Conservation (phyloP, 2,888 invertebrate genomes). For the Rhamnusium bicolor region DNA sequence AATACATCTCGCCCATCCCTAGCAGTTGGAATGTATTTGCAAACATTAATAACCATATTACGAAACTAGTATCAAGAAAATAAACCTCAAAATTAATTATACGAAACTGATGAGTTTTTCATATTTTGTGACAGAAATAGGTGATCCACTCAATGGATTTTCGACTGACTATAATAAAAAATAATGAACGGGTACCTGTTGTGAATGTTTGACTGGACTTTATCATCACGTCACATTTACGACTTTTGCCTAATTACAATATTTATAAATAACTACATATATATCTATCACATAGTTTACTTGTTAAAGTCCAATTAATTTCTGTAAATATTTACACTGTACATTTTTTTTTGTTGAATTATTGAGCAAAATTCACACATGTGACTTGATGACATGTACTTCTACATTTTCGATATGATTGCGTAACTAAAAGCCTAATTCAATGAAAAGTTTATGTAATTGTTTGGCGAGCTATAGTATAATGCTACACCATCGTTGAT, state of each 20-base stretch:
- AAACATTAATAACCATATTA: background rate
- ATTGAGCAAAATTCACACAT: conserved; percentile 32
- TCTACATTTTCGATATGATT: conserved; percentile 22
- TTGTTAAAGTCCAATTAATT: conserved; percentile 37
- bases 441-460: conserved; percentile 24
- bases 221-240: conserved; percentile 28
- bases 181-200: background rate
- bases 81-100: background rate
- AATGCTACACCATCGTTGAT: conserved; percentile 42
- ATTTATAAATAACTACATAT: conserved; percentile 27
- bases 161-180: background rate
- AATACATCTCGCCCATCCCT: background rate
- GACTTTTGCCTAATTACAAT: conserved; percentile 18
- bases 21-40: background rate
- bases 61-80: background rate
- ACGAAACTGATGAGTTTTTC: background rate
- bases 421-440: conserved; percentile 31
- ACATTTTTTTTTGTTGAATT: conserved; percentile 39
- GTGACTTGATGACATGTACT: conserved; percentile 26
- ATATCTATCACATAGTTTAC: conserved; percentile 47
- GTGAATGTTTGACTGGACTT: conserved; percentile 19
- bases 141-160: background rate
- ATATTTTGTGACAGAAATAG: background rate
- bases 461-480: conserved; percentile 17
- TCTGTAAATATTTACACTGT: conserved; percentile 48